phyloP scores from a whole-genome alignment of 1,140 invertebrate genomes.

The Eueides isabella region DNA sequence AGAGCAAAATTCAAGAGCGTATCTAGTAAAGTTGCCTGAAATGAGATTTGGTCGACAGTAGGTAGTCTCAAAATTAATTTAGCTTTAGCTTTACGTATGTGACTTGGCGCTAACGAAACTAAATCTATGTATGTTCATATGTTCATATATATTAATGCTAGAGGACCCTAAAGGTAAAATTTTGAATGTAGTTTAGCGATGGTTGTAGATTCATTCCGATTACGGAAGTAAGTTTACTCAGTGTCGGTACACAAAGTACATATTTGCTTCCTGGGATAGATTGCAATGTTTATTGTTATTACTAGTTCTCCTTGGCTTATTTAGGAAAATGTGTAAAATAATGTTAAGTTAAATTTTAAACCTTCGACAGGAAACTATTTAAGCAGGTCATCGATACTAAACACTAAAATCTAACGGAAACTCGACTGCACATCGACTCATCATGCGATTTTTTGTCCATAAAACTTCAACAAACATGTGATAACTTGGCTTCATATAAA shows the following conservation, averaged over 20 bases:
- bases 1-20: neutral
- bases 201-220: neutral
- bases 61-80: neutral
- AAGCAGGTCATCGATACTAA: neutral
- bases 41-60: conserved; percentile 16
- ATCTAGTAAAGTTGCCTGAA: neutral
- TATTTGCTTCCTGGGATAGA: too few species aligned
- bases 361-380: too few species aligned
- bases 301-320: neutral
- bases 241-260: too few species aligned
- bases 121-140: neutral
- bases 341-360: neutral
- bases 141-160: neutral
- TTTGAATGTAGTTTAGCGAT: neutral
- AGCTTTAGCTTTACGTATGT: neutral
- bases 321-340: neutral
- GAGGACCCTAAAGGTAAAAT: neutral
- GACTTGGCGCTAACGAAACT: neutral
- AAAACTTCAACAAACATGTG: too few species aligned
- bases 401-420: neutral
- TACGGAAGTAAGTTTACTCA: neutral
- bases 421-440: neutral
- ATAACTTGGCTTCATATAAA: too few species aligned
- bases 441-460: too few species aligned
- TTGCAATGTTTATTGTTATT: too few species aligned